Percentiles rank a stretch among this genome's conserved stretches.
Evolutionary conservation across 2,113 vertebrate genomes (phyloP).

Genomic region (Phaethon lepturus): DNA sequence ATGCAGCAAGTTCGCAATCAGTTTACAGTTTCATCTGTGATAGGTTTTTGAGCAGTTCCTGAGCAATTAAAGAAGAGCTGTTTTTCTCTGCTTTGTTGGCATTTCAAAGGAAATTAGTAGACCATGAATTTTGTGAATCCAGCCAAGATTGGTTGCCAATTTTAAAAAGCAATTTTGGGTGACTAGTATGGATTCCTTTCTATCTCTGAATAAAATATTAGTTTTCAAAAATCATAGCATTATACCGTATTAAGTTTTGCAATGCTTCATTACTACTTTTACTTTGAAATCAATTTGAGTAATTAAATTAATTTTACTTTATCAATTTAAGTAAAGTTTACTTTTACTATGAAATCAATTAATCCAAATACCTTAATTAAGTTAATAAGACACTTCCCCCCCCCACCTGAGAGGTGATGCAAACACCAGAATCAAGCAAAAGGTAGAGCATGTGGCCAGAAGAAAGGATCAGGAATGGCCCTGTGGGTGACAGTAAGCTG

Average conservation of each 20-base stretch:
- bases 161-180: background rate
- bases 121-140: background rate
- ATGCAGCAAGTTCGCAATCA: background rate
- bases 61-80: background rate
- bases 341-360: background rate
- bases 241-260: background rate
- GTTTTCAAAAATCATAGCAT: background rate
- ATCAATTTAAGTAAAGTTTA: no score
- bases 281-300: background rate
- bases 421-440: background rate
- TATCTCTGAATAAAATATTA: background rate
- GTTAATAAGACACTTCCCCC: background rate
- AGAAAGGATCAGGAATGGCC: background rate
- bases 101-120: conserved; percentile 8
- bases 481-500: no score
- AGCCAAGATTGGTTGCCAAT: background rate
- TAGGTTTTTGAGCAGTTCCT: background rate
- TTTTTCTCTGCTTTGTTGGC: background rate
- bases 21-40: background rate
- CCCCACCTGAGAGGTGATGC: background rate
- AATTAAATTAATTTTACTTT: no score
- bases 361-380: background rate
- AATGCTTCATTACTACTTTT: background rate
- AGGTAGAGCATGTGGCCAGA: background rate
- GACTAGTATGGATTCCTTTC: background rate